Evolutionary conservation across 2,888 invertebrate species (phyloP), one percentile per base, ranked within the genome.

Genomic region (Taphrorychus bicolor): DNA sequence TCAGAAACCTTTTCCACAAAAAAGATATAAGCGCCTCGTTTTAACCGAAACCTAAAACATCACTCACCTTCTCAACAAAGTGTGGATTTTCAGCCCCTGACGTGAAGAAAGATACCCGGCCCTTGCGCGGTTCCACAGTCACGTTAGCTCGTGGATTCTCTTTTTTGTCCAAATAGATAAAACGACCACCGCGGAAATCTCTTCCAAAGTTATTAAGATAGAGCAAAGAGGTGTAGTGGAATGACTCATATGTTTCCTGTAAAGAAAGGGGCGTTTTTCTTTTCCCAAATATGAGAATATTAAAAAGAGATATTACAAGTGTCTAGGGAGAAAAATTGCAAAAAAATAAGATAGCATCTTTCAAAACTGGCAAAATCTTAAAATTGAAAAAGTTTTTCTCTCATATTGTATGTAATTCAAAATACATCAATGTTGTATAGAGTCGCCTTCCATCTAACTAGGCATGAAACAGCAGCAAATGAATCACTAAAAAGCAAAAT

Each of bases 81-180:
- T 95, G 94, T 0, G 87, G 80, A 83, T 95, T 95, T 83, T 96
- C 95, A 42, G 87, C 87, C 11, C 95, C 95, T 51, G 95, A 94
- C 0, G 94, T 94, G 78, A 95, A 95, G 83, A 93, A 91, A 23
- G 90, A 90, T 1, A 95, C 87, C 71, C 95, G 86, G 16, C 91
- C 91, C 81, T 87, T 87, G 74, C 89, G 87, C 0, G 95, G 95
- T 80, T 95, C 95, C 51, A 92, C 83, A 0, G 89, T 87, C 57
- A 89, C 83, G 71, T 93, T 92, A 57, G 84, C 85, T 72, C 87
- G 87, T n/a, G 82, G 49, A 84, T 82, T n/a, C n/a, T n/a, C n/a
- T n/a, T n/a, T n/a, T 45, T 73, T 69, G 78, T 94, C 93, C 11
- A 91, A 82, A 81, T 92, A 95, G 19, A 93, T 82, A 80, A 95